Evolutionary conservation across 2,888 invertebrate genomes (phyloP), one percentile per base, ranked within the genome.

Genomic region (Andrena flavipes): DNA sequence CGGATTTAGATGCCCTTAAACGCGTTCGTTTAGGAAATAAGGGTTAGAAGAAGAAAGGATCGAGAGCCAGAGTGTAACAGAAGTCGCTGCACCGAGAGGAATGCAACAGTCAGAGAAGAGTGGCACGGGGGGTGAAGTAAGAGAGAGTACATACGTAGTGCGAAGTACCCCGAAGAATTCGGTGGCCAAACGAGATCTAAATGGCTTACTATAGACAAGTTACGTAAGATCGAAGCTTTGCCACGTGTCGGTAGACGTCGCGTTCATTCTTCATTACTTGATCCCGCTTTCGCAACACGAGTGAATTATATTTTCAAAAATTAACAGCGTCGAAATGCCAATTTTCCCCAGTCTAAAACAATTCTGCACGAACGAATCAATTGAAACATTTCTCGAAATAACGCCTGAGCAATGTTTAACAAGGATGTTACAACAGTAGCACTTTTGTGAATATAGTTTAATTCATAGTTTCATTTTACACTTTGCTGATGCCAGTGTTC

Each of bases 71-170:
- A 72, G 56, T n/a, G 72, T 54, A 26, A 20, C 4, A 51, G 76
- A 56, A 77, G 85, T 85, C 82, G 85, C 30, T 82, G 85, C 76
- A 75, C 84, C 76, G 69, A 56, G 67, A 75, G 84, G 80, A 75
- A 84, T 84, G 84, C 65, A 71, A 70, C 33, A 71, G 67, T 71
- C 69, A 26, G 30, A 78, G 49, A 59, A 30, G 74, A 56, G 56
- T 10, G 70, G 42, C 42, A 67, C 35, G 49, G 62, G 23, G 49
- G n/a, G 30, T 35, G 62, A 42, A 56, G 49, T 35, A 20, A 13
- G 26, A 69, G 71, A n/a, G 60, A 29, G 80, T 49, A 42, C 23
- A 48, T 10, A 33, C 23, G 54, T 8, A 29, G 73, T 54, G 67
- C 62, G 48, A 69, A 75, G 68, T 75, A 63, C 59, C 23, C 42